Base-by-base conservation (phyloP, 2,113 vertebrate genomes). In the Chaetodon auriga region DNA sequence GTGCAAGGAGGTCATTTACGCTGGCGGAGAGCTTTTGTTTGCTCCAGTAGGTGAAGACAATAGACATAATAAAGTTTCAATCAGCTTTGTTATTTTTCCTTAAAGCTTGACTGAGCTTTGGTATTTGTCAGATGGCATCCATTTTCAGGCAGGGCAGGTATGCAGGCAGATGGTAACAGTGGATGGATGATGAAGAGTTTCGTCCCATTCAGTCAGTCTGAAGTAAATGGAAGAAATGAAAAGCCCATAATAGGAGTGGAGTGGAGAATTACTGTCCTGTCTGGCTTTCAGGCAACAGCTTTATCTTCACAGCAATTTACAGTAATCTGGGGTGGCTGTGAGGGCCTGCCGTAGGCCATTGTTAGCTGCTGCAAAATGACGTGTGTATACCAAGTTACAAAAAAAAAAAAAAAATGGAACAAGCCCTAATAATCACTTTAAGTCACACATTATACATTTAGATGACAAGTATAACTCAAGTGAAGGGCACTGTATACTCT, bases 41-140 rank as follows among this genome's bases (percentile, higher is more conserved):
- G 93, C 93, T 92, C 87, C 93, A 86, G 78, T 89, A 84, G 93
- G 85, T 90, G 88, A 93, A 95, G 93, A 96, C 95, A 96, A 96
- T 90, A 88, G 88, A 91, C 82, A 79, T 92, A 92, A 94, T 94
- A 90, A 93, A 94, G 92, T 93, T 92, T 92, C 93, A 94, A 91
- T 90, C 83, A 82, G 89, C 92, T 94, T 94, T 95, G 92, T 94
- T 94, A 92, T 94, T 94, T 89, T 90, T 90, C 81, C 86, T 93
- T 89, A 84, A 93, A 94, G 95, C 93, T 93, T 87, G 82, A 91
- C 81, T 91, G 92, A 92, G 88, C 92, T 87, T 81, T 53, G 85
- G 87, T 89, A 92, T 95, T 94, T 92, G 88, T 89, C 82, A 85
- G 81, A 87, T 86, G 76, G 60, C 83, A 89, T 91, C 83, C 68